Evolutionary conservation across 2,888 invertebrate genomes (phyloP).

Genomic region (Papilio elwesi): DNA sequence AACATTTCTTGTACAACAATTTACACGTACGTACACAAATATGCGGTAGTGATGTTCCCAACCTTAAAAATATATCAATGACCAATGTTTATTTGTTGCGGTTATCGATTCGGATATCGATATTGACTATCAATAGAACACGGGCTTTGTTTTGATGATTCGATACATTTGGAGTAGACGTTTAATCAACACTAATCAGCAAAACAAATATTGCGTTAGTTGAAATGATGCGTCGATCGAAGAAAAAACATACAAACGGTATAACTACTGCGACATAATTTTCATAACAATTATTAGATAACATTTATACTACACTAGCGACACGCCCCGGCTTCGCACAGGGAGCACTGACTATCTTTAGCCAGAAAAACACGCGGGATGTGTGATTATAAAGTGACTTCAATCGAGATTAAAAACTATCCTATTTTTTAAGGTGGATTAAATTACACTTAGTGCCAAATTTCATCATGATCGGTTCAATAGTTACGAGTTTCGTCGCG

Average conservation of each 20-base stretch:
- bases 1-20: constrained; percentile 29
- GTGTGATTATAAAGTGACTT: too few relatives aligned
- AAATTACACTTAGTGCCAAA: too few relatives aligned
- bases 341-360: too few relatives aligned
- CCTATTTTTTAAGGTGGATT: too few relatives aligned
- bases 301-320: background rate
- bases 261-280: constrained; percentile 3
- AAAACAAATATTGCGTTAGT: constrained; percentile 60
- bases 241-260: constrained; percentile 29
- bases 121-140: constrained; percentile 56
- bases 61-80: constrained; percentile 34
- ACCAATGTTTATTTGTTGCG: constrained; percentile 31
- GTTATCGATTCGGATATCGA: constrained; percentile 62
- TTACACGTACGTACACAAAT: constrained; percentile 30
- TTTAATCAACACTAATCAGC: constrained; percentile 64
- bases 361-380: too few relatives aligned
- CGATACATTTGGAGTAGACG: constrained; percentile 59
- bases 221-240: constrained; percentile 41
- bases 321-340: too few relatives aligned
- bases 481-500: too few relatives aligned
- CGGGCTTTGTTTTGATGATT: constrained; percentile 69
- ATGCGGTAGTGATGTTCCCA: constrained; percentile 25
- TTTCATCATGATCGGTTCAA: too few relatives aligned
- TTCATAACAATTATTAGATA: background rate
- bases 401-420: too few relatives aligned